Conservation (phyloP, 2,113 vertebrate genomes). For the Pteruthius melanotis region DNA sequence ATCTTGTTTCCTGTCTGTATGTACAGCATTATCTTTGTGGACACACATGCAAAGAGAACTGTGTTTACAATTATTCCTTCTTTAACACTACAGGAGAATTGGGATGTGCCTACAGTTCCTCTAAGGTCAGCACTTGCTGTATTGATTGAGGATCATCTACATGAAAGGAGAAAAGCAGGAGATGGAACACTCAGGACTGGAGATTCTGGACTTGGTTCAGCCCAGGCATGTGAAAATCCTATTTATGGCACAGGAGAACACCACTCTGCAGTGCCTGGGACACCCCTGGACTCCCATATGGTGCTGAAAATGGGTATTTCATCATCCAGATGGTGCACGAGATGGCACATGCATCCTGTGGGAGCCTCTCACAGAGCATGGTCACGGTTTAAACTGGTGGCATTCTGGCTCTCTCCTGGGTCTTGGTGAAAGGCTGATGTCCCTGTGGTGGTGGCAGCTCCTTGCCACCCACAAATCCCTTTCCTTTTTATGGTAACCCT, state of each 20-base stretch:
- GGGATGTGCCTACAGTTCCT: background rate
- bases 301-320: background rate
- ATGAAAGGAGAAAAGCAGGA: background rate
- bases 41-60: background rate
- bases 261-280: background rate
- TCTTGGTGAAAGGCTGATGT: background rate
- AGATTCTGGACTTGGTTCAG: background rate
- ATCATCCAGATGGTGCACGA: background rate
- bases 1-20: background rate
- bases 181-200: background rate
- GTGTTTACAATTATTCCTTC: background rate
- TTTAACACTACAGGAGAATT: background rate
- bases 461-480: background rate
- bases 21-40: background rate
- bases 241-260: background rate
- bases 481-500: background rate
- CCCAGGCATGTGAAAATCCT: background rate
- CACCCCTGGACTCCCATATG: background rate
- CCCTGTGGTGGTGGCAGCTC: rapidly evolving
- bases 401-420: background rate
- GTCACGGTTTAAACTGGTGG: rapidly evolving
- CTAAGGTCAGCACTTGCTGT: background rate
- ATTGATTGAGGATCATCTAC: background rate
- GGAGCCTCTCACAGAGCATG: background rate
- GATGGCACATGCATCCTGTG: background rate